Evolutionary conservation across 1,140 invertebrate species (phyloP).

Genomic region (Galleria mellonella): DNA sequence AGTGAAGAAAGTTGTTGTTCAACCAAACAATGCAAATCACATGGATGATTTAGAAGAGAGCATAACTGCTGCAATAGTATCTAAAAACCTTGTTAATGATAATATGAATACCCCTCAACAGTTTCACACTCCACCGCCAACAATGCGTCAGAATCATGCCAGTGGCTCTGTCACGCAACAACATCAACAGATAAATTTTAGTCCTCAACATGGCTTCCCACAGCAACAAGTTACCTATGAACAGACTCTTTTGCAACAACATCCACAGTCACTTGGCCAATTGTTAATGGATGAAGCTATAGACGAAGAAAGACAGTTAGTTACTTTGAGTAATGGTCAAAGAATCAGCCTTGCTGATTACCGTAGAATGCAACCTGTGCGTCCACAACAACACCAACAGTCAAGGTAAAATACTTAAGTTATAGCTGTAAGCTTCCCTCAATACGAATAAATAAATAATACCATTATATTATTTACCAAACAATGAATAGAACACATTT

Average conservation of each 20-base stretch:
- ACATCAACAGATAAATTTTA: constrained; percentile 36
- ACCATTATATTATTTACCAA: neutral
- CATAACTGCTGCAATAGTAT: constrained; percentile 66
- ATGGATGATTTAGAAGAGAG: constrained; percentile 71
- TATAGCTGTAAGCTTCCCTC: no score
- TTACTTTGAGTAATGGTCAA: constrained; percentile 58
- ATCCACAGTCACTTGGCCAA: constrained; percentile 41
- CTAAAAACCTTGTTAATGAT: constrained; percentile 50
- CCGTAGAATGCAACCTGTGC: constrained; percentile 47
- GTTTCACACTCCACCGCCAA: constrained; percentile 38
- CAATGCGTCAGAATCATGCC: constrained; percentile 30
- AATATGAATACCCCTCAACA: constrained; percentile 33
- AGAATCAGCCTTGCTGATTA: constrained; percentile 62
- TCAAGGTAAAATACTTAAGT: constrained; percentile 19
- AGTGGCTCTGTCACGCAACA: constrained; percentile 13
- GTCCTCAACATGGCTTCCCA: constrained; percentile 35
- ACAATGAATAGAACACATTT: neutral
- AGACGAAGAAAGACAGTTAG: constrained; percentile 56
- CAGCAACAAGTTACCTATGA: constrained; percentile 35
- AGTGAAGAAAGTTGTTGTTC: constrained; percentile 57
- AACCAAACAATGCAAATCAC: constrained; percentile 60
- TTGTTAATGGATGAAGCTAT: constrained; percentile 43
- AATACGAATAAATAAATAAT: no score
- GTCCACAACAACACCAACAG: constrained; percentile 30
- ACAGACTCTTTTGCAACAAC: constrained; percentile 31